Evolutionary conservation across 2,888 invertebrate species (phyloP), one percentile per base, ranked within the genome.

Genomic region (Iselma pallidipennis): DNA sequence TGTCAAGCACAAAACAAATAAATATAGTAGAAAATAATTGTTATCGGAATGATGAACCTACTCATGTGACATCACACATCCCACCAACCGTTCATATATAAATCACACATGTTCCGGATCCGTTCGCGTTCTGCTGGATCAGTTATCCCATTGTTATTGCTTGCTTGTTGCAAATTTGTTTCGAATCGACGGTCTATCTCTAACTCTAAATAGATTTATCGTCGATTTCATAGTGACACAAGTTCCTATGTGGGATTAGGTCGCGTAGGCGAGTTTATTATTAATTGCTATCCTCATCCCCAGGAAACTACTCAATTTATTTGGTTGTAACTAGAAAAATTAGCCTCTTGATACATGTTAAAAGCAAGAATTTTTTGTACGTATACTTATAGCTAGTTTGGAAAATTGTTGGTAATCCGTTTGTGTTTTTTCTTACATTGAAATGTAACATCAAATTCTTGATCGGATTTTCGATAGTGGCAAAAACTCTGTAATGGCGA

Each of bases 51-150:
- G 33, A 37, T 37, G 6, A 33, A 14, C 3, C 6, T 33, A 57
- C 31, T 53, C 57, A 73, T 69, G 71, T 72, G 71, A 73, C 73
- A 75, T 75, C 74, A 72, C 72, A 73, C 71, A 71, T 74, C 68
- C 72, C 62, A 63, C 68, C 63, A 70, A 16, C 7, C 9, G 57
- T 62, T 65, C 62, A 70, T 70, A 67, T 60, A 75, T 79, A 78
- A 78, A 78, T 79, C 76, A 77, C 45, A 55, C 69, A 68, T 71
- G 71, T 74, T 76, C 74, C 74, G 75, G 67, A 67, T 71, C 71
- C 68, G 68, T 53, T 55, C 58, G 61, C 63, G 64, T 55, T 64
- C 64, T 64, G 57, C 63, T 60, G 64, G 70, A 71, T 71, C 69
- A 71, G 68, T 73, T 69, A 68, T 63, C 71, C 70, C 67, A 71